A percentile compares a stretch with the other conserved stretches of the same genome.
Evolutionary conservation across 2,888 invertebrate species (phyloP).

Genomic region (Drosophila gaucha): DNA sequence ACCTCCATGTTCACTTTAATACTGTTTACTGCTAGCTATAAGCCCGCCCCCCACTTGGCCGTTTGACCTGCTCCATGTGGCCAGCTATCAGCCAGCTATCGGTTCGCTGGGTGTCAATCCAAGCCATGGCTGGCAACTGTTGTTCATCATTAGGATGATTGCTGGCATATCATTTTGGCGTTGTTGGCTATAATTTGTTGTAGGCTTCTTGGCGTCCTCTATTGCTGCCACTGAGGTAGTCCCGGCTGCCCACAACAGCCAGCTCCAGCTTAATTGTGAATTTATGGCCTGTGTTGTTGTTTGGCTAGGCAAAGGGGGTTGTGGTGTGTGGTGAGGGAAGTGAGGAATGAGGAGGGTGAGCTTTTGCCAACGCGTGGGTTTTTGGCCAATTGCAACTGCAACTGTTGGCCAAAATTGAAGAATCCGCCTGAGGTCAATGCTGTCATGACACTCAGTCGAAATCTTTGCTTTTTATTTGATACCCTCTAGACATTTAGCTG

Average conservation of each 20-base stretch:
- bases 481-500: not conserved
- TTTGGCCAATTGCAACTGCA: conserved; percentile 35
- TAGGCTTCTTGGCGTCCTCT: conserved; percentile 1
- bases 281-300: conserved; percentile 22
- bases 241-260: conserved; percentile 5
- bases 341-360: conserved; percentile 1
- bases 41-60: too few species aligned
- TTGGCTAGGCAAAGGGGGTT: not conserved
- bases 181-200: conserved; percentile 47
- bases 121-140: conserved; percentile 1
- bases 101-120: not conserved
- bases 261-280: conserved; percentile 41
- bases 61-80: conserved; percentile 7
- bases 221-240: conserved; percentile 34
- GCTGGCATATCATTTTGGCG: conserved; percentile 45
- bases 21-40: too few species aligned
- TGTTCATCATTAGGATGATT: conserved; percentile 55
- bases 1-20: too few species aligned
- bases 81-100: too few species aligned
- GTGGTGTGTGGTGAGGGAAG: not conserved
- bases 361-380: conserved; percentile 12
- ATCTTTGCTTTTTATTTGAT: conserved; percentile 17
- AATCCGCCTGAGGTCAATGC: conserved; percentile 68
- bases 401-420: conserved; percentile 47
- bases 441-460: conserved; percentile 66